Evolutionary conservation across 2,113 vertebrate genomes (phyloP).

Genomic region (Saccopteryx leptura): DNA sequence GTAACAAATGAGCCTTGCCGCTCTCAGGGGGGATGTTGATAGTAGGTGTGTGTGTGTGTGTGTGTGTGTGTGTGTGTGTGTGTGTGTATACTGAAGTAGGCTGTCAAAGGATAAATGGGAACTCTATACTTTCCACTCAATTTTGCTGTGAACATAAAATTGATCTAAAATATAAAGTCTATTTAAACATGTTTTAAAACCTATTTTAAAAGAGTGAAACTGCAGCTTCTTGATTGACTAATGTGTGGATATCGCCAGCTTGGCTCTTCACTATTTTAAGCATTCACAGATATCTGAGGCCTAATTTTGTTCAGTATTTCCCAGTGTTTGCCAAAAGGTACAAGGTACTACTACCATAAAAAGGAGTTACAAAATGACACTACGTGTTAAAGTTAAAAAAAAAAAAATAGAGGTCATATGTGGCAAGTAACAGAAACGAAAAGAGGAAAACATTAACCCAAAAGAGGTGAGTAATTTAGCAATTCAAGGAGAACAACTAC

Average conservation of each 20-base stretch:
- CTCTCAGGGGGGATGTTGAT: neutral
- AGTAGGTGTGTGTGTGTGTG: neutral
- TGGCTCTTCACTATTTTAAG: neutral
- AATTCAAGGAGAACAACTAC: neutral
- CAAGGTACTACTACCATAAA: neutral
- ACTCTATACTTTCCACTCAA: neutral
- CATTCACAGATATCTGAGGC: neutral
- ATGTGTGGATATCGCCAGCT: neutral
- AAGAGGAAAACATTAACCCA: slow-evolving; percentile 33
- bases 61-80: neutral
- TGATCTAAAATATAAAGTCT: neutral
- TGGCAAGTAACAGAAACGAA: neutral
- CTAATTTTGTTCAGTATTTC: neutral
- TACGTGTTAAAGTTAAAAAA: neutral
- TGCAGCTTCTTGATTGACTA: neutral
- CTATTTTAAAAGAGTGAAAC: neutral
- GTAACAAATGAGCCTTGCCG: neutral
- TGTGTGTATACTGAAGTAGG: neutral
- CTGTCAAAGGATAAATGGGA: too few relatives aligned
- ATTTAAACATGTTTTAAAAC: neutral
- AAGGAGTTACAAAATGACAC: neutral
- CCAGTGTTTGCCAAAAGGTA: neutral
- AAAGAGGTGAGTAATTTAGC: slow-evolving; percentile 21
- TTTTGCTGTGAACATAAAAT: neutral
- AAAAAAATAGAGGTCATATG: neutral